A percentile compares a stretch with the other conserved stretches of the same genome.
phyloP scores from a whole-genome alignment of 2,113 vertebrate species.

The Papio anubis region DNA sequence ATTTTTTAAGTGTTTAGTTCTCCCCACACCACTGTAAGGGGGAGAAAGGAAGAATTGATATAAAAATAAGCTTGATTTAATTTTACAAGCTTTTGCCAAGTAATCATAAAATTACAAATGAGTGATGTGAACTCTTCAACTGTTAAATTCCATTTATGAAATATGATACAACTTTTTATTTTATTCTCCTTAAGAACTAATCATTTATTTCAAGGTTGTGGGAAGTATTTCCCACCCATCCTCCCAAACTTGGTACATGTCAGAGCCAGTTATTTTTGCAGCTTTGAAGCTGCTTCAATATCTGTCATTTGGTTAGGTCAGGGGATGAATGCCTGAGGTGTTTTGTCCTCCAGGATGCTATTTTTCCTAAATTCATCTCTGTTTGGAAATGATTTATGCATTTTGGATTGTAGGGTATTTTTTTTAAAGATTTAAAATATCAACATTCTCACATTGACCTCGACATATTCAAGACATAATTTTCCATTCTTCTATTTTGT shows the following conservation, averaged over 20 bases:
- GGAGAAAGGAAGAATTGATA: not conserved
- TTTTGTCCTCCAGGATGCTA: constrained; percentile 81
- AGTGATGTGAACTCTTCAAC: constrained; percentile 60
- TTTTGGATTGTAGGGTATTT: constrained; percentile 61
- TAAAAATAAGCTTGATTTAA: constrained; percentile 42
- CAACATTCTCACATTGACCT: constrained; percentile 5
- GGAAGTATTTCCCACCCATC: constrained; percentile 45
- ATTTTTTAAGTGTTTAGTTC: constrained; percentile 8
- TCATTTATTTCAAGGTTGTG: constrained; percentile 77
- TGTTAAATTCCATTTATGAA: constrained; percentile 63
- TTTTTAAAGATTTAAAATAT: constrained; percentile 36
- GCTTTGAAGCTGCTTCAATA: constrained; percentile 86
- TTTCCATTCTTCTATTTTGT: constrained; percentile 53
- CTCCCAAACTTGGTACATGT: constrained; percentile 80
- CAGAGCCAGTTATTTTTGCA: constrained; percentile 80
- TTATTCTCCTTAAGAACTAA: constrained; percentile 71
- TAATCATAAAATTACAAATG: constrained; percentile 62
- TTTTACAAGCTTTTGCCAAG: constrained; percentile 39
- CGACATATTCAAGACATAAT: constrained; percentile 13
- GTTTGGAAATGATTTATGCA: constrained; percentile 85
- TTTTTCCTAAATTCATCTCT: constrained; percentile 85
- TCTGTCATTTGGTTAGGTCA: constrained; percentile 84
- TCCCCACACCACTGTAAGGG: not conserved
- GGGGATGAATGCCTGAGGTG: constrained; percentile 77
- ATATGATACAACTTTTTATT: constrained; percentile 51